These are phyloP conservation scores for Dynastes maya DNA, from an alignment of 2,888 invertebrate genomes.

Conservation along the genomic window DNA sequence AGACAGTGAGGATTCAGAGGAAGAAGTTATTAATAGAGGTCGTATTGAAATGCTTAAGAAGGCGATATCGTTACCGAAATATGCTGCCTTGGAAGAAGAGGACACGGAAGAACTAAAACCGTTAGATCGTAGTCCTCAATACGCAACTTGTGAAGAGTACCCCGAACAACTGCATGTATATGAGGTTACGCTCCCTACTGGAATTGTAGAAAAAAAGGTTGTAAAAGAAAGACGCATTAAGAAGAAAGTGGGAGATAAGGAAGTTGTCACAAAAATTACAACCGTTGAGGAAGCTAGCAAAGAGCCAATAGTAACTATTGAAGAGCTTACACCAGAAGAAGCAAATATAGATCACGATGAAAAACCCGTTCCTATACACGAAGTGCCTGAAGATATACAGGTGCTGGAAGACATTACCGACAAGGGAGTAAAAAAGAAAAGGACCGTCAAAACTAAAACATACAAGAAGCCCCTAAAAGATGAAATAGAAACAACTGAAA, in stretches of 20 bases:
- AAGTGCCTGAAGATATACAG: constrained; percentile 59
- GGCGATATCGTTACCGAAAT: constrained; percentile 54
- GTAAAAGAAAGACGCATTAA: constrained; percentile 64
- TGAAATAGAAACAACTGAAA: constrained; percentile 56
- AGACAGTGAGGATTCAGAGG: constrained; percentile 62
- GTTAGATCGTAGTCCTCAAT: constrained; percentile 60
- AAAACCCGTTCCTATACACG: constrained; percentile 57
- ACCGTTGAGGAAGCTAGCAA: constrained; percentile 62
- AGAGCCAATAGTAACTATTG: constrained; percentile 69
- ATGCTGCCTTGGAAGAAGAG: constrained; percentile 50
- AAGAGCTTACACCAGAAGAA: constrained; percentile 65
- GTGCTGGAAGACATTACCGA: constrained; percentile 62
- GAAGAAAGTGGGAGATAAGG: constrained; percentile 62
- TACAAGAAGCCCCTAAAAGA: constrained; percentile 59
- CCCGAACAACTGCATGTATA: constrained; percentile 56
- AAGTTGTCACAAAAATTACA: constrained; percentile 65
- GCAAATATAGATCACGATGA: constrained; percentile 68
- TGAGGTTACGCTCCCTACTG: constrained; percentile 55
- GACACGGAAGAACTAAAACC: constrained; percentile 59
- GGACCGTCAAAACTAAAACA: constrained; percentile 58
- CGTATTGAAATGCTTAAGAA: constrained; percentile 65
- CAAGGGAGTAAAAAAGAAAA: constrained; percentile 58
- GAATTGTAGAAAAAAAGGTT: constrained; percentile 58
- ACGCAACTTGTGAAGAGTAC: constrained; percentile 59
- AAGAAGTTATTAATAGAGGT: constrained; percentile 63